Evolutionary conservation across 2,113 vertebrate species (phyloP).

Genomic region (Gulo gulo): DNA sequence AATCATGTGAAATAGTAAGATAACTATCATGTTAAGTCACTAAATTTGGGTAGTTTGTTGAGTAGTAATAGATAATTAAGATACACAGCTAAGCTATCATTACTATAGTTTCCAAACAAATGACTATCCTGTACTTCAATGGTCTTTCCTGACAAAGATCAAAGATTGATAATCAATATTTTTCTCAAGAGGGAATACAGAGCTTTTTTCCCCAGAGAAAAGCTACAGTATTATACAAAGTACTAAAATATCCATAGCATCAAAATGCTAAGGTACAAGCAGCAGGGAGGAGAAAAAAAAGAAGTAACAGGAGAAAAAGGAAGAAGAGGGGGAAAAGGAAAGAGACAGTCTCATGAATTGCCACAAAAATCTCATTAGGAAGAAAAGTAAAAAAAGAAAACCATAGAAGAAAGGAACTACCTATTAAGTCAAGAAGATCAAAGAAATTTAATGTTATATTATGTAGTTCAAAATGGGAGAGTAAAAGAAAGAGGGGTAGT

Average conservation of each 20-base stretch:
- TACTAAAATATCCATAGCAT: not conserved
- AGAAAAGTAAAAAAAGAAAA: not conserved
- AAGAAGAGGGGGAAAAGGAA: not conserved
- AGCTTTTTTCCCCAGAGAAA: not conserved
- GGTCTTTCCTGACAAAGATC: not conserved
- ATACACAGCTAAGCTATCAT: not conserved
- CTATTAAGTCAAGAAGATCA: not conserved
- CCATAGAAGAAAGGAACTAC: not conserved
- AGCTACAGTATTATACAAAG: not conserved
- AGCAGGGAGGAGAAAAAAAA: not conserved
- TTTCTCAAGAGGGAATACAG: not conserved
- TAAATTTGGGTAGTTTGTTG: not conserved
- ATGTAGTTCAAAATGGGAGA: not conserved
- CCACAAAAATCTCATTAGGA: not conserved
- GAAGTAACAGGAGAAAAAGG: not conserved
- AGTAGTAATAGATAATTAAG: not conserved
- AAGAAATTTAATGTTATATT: not conserved
- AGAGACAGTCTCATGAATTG: not conserved
- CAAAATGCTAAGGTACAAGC: not conserved
- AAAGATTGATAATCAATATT: not conserved
- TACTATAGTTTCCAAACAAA: constrained; percentile 1
- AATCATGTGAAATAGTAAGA: not conserved
- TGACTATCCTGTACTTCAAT: not conserved
- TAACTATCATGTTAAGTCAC: not conserved
- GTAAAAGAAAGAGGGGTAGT: not conserved